Evolutionary conservation across 2,113 vertebrate genomes (phyloP), one percentile per base, ranked within the genome.

Genomic region (Leucopsar rothschildi): DNA sequence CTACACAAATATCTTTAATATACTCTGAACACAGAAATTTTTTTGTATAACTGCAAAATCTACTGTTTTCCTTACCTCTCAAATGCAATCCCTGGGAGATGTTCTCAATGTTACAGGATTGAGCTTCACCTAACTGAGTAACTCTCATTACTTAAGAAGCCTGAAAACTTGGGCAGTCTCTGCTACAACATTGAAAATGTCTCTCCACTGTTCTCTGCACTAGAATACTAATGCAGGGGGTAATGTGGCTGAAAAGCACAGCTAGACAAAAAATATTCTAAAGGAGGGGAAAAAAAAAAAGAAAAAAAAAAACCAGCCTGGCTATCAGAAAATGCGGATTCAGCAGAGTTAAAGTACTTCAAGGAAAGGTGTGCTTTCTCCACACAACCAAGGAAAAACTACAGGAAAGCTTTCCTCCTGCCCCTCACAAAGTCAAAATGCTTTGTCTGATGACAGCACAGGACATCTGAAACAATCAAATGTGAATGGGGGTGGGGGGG

Each of bases 401-500:
- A 29, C 1, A 19, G 57, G 12, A 69, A 91, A 79, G 12, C 42
- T 85, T 65, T 57, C 15, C 39, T 82, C n/a, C 40, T 82, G 44
- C 28, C 21, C 21, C n/a, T 37, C 7, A 9, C 10, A 9, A 73
- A 86, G 28, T 28, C 13, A 2, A 73, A 83, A 73, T 16, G 71
- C 37, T 83, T 50, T 82, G 20, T 50, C 23, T 82, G 25, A 17
- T 70, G 35, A 45, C 24, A 70, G 28, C 33, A 33, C 23, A 44
- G 20, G 20, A 18, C 31, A 44, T 39, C 10, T 24, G n/a, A 82
- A 91, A 56, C 24, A 59, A 33, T 22, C 45, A 53, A 28, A 28
- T 14, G 5, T 24, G 17, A 2, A 18, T 6, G 0, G 0, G 8
- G 6, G 4, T 2, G 9, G 2, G 6, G 0, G 0, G 0, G 4